These are phyloP conservation scores for Xiphophorus hellerii DNA, from an alignment of 2,113 vertebrate species.

Conservation along the genomic window DNA sequence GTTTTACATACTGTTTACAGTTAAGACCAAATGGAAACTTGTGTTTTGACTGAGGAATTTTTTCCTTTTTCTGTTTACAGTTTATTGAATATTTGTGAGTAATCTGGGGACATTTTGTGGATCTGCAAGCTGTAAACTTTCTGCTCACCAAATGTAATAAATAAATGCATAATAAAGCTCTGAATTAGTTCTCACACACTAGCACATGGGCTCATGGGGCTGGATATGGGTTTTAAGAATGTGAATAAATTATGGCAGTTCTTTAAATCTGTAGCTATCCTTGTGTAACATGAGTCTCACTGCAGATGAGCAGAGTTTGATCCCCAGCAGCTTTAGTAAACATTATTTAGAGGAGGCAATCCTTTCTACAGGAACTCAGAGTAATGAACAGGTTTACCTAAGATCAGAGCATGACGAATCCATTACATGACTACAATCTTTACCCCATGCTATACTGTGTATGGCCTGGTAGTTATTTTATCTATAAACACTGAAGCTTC, in stretches of 20 bases:
- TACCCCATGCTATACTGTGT: background rate
- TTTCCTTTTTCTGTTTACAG: slow-evolving; percentile 26
- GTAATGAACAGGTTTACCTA: background rate
- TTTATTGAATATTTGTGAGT: slow-evolving; percentile 36
- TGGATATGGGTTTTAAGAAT: slow-evolving; percentile 64
- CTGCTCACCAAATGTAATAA: slow-evolving; percentile 61
- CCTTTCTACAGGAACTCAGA: background rate
- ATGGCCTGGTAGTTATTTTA: background rate
- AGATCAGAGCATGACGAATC: too few species aligned
- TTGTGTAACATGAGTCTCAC: slow-evolving; percentile 5
- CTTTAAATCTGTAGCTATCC: slow-evolving; percentile 59
- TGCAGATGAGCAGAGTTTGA: too few species aligned
- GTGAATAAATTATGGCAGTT: slow-evolving; percentile 74
- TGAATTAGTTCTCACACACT: slow-evolving; percentile 68
- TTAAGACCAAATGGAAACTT: slow-evolving; percentile 15
- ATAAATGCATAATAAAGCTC: slow-evolving; percentile 63
- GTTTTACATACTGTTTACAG: slow-evolving; percentile 8
- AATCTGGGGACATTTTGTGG: slow-evolving; percentile 44
- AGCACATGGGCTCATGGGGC: slow-evolving; percentile 61
- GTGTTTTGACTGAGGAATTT: slow-evolving; percentile 37
- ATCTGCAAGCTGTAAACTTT: slow-evolving; percentile 51
- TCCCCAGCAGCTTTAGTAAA: too few species aligned
- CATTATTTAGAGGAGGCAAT: too few species aligned
- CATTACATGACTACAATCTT: background rate
- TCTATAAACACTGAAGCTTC: background rate